Percentiles rank a stretch among this genome's conserved stretches.
These are phyloP conservation scores for Ceratotherium simum DNA, from an alignment of 2,113 vertebrate genomes.

Conservation along the genomic window DNA sequence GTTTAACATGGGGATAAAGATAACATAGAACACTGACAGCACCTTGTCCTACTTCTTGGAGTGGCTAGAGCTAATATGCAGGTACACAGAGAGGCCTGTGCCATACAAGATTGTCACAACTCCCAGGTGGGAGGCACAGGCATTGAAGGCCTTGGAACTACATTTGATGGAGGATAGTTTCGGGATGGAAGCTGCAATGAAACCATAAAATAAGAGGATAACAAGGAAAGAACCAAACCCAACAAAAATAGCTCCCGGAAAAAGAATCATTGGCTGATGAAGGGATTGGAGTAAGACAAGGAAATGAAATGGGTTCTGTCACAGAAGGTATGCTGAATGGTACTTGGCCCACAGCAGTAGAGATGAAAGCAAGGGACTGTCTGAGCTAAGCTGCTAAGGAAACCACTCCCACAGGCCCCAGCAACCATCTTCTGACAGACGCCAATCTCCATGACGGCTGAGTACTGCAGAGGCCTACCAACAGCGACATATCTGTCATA, in stretches of 20 bases:
- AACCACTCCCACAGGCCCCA: too few relatives aligned
- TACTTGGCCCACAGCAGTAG: neutral
- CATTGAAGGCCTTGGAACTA: constrained; percentile 49
- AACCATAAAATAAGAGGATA: constrained; percentile 44
- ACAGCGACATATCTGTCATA: too few relatives aligned
- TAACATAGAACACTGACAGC: neutral
- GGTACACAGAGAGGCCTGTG: constrained; percentile 45
- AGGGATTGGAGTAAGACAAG: constrained; percentile 27
- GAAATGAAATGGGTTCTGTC: neutral
- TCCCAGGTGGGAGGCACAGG: constrained; percentile 62
- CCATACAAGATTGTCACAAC: constrained; percentile 48
- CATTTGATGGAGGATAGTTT: constrained; percentile 36
- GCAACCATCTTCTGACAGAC: too few relatives aligned
- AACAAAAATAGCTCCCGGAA: neutral
- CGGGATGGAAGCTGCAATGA: constrained; percentile 31
- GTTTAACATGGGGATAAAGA: constrained; percentile 53
- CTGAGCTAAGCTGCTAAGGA: too few relatives aligned
- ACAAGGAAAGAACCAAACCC: neutral
- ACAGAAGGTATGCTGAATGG: constrained; percentile 59
- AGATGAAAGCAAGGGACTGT: neutral
- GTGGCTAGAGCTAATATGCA: neutral
- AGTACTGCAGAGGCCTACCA: too few relatives aligned
- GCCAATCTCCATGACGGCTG: too few relatives aligned
- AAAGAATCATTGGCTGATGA: constrained; percentile 11
- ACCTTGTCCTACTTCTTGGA: constrained; percentile 7